phyloP scores from a whole-genome alignment of 2,113 vertebrate genomes.

The Rhinopithecus roxellana region DNA sequence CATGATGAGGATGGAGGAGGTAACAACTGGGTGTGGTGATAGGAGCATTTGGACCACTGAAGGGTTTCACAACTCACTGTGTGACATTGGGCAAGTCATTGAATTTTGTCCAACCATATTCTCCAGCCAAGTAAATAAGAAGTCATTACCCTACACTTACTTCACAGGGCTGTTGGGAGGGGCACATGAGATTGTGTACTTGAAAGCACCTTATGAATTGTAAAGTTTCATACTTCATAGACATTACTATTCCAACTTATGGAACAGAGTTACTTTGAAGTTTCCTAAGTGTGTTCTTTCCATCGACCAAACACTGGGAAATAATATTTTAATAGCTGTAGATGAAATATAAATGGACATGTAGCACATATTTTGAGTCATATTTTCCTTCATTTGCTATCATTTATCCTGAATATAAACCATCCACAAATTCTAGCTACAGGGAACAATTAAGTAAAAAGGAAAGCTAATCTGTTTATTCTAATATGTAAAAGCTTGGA shows the following conservation, averaged over 20 bases:
- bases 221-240: not conserved
- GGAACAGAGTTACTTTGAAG: not conserved
- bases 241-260: not conserved
- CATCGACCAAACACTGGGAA: slow-evolving; percentile 16
- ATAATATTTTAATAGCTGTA: slow-evolving; percentile 48
- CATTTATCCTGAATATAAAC: slow-evolving; percentile 45
- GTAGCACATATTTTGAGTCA: slow-evolving; percentile 31
- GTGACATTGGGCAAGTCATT: not conserved
- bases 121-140: not conserved
- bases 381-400: slow-evolving; percentile 61
- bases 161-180: not conserved
- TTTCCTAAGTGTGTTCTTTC: slow-evolving; percentile 13
- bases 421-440: not conserved
- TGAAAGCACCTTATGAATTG: slow-evolving; percentile 36
- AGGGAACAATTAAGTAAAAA: slow-evolving; percentile 46
- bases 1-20: not conserved
- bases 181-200: not conserved
- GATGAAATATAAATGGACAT: slow-evolving; percentile 43
- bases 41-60: not conserved
- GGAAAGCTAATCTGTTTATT: slow-evolving; percentile 15
- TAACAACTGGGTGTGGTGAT: not conserved
- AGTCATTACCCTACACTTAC: not conserved
- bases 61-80: not conserved
- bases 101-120: not conserved
- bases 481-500: not conserved